phyloP scores from a whole-genome alignment of 2,113 vertebrate species.

The Scytalopus superciliaris region DNA sequence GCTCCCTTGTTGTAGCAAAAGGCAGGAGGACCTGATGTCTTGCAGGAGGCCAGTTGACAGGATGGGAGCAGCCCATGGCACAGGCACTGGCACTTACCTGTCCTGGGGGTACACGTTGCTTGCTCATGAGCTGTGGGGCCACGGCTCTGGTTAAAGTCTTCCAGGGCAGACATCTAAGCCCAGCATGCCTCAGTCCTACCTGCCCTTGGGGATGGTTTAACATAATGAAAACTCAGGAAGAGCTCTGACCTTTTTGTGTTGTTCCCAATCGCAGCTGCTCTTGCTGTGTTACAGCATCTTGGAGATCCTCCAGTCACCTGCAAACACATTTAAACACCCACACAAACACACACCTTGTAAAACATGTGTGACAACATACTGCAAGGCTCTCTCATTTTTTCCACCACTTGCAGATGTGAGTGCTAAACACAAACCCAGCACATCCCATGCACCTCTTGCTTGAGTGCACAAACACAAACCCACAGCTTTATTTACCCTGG shows the following conservation, averaged over 20 bases:
- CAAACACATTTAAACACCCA: not conserved
- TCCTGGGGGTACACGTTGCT: not conserved
- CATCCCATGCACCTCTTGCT: not conserved
- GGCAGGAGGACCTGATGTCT: not conserved
- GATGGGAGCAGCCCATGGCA: accelerated
- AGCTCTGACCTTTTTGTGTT: not conserved
- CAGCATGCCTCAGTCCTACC: not conserved
- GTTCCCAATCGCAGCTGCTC: not conserved
- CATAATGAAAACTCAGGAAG: not conserved
- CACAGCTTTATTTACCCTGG: not conserved
- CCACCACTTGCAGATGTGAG: not conserved
- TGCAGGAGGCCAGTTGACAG: accelerated
- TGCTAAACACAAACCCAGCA: not conserved
- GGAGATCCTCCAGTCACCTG: not conserved
- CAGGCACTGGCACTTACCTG: not conserved
- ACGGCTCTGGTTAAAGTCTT: not conserved
- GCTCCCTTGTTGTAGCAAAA: not conserved
- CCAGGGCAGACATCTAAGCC: not conserved
- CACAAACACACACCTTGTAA: not conserved
- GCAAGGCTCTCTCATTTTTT: not conserved
- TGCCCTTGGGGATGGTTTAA: not conserved
- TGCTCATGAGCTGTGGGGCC: accelerated
- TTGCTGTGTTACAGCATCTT: not conserved
- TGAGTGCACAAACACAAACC: not conserved
- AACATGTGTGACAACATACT: not conserved